A percentile compares a stretch with the other conserved stretches of the same genome.
phyloP scores from a whole-genome alignment of 2,797 vertebrate genomes.

The Cuculus canorus region DNA sequence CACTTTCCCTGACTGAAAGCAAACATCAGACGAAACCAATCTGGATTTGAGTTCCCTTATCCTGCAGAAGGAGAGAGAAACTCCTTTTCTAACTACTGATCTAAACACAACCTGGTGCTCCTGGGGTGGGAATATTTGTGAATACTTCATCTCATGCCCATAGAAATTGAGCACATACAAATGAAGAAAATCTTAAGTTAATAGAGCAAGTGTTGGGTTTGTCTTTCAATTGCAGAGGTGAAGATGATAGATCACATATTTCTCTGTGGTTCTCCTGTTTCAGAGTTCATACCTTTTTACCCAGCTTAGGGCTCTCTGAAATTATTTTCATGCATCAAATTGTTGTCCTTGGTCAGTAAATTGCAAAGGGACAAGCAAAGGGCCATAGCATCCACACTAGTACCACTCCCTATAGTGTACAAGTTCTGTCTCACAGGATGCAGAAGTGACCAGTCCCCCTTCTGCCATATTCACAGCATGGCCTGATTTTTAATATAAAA shows the following conservation, averaged over 20 bases:
- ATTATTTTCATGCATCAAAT: not conserved
- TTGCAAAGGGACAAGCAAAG: not conserved
- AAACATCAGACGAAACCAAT: not conserved
- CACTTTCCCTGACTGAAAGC: not conserved
- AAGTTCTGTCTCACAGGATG: not conserved
- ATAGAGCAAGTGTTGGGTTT: not conserved
- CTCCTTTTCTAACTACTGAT: not conserved
- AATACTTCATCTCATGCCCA: not conserved
- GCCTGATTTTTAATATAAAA: not conserved
- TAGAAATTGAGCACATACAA: not conserved
- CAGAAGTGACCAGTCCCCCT: not conserved
- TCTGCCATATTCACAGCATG: not conserved
- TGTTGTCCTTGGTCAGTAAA: not conserved
- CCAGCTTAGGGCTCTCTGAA: not conserved
- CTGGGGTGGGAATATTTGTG: accelerated
- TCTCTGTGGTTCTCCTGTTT: not conserved
- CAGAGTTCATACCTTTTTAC: not conserved
- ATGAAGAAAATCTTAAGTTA: not conserved
- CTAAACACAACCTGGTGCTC: not conserved
- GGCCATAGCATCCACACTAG: accelerated
- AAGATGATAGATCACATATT: not conserved
- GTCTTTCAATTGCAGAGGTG: not conserved
- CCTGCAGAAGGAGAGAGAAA: not conserved
- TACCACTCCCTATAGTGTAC: accelerated
- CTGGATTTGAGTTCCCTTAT: not conserved